These are phyloP conservation scores for Leptopilina syphax DNA, from an alignment of 2,888 invertebrate species.

Conservation along the genomic window DNA sequence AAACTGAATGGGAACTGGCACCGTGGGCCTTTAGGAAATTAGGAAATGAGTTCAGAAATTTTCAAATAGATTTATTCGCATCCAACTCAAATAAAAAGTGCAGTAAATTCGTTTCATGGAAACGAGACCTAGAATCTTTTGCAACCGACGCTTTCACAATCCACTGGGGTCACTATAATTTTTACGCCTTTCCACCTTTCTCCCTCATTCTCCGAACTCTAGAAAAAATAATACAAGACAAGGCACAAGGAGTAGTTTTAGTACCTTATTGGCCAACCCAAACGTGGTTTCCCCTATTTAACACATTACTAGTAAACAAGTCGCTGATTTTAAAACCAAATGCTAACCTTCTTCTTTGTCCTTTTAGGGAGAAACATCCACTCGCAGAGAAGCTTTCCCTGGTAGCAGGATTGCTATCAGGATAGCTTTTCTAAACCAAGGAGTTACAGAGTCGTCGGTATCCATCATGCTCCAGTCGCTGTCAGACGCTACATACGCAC, in stretches of 20 bases:
- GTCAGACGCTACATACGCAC: no score
- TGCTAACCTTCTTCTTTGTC: background rate
- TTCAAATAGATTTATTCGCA: background rate
- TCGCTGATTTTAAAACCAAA: background rate
- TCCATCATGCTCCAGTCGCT: no score
- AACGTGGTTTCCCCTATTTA: constrained; percentile 25
- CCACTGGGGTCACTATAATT: constrained; percentile 25
- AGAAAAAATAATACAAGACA: constrained; percentile 41
- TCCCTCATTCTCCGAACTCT: constrained; percentile 43
- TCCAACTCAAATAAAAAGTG: background rate
- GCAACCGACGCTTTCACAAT: constrained; percentile 36
- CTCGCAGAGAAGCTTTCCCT: no score
- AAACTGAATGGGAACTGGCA: no score
- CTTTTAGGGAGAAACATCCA: no score
- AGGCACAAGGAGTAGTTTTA: constrained; percentile 42
- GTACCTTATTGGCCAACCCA: constrained; percentile 50
- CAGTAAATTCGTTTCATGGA: background rate
- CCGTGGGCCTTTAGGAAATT: constrained; percentile 45
- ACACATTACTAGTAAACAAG: background rate
- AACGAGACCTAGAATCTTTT: background rate
- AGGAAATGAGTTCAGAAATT: constrained; percentile 51
- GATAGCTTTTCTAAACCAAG: no score
- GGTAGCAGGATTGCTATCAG: no score
- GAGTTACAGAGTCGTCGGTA: no score
- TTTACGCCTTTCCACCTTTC: constrained; percentile 49